Evolutionary conservation across 2,797 vertebrate species (phyloP).

Genomic region (Sternotherus odoratus): DNA sequence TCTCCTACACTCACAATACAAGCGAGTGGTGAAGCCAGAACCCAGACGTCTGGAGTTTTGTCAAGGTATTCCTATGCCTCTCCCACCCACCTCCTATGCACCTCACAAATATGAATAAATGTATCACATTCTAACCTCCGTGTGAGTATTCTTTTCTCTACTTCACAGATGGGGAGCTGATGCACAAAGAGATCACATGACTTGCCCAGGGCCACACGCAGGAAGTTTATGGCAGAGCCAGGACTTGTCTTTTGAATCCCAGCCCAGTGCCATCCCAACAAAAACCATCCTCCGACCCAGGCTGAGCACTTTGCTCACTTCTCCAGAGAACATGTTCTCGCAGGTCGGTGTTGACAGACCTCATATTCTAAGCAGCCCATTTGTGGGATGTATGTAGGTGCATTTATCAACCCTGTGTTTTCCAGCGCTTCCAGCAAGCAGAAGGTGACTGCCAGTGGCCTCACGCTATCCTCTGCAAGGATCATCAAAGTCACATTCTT

Average conservation of each 20-base stretch:
- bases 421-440: neutral
- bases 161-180: neutral
- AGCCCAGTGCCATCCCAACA: fast-evolving
- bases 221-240: fast-evolving
- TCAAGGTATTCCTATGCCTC: neutral
- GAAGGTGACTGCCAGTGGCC: neutral
- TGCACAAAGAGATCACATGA: neutral
- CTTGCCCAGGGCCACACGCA: fast-evolving
- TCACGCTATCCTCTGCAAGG: too few species aligned
- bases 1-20: fast-evolving
- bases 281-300: fast-evolving
- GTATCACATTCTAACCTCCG: neutral
- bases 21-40: fast-evolving
- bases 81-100: neutral
- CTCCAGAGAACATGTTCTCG: too few species aligned
- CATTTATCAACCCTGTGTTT: neutral
- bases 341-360: too few species aligned
- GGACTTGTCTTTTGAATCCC: fast-evolving
- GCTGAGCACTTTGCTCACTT: too few species aligned
- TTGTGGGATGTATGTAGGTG: neutral
- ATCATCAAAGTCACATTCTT: too few species aligned
- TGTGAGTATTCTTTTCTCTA: fast-evolving
- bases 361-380: neutral
- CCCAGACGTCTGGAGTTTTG: neutral
- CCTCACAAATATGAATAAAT: neutral